Conservation (phyloP, 2,113 vertebrate genomes). For the Elgaria multicarinata region DNA sequence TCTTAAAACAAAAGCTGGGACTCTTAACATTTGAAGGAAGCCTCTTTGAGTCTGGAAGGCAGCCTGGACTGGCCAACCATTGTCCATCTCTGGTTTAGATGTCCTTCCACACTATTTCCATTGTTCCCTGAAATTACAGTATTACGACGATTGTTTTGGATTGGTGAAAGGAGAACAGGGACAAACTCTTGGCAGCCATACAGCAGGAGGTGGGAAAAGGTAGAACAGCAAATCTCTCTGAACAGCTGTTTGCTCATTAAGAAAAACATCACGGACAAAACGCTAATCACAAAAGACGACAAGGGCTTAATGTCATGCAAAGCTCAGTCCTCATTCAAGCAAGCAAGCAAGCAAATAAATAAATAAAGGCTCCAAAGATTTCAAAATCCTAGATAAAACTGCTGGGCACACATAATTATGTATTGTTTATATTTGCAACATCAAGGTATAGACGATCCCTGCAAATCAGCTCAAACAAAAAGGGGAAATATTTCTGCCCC, state of each 20-base stretch:
- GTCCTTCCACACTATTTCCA: conserved; percentile 21
- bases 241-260: conserved; percentile 76
- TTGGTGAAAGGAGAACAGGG: conserved; percentile 58
- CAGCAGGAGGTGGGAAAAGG: conserved; percentile 70
- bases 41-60: background rate
- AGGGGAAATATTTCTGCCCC: background rate
- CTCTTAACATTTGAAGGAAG: background rate
- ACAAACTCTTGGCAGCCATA: conserved; percentile 61
- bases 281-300: conserved; percentile 73
- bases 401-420: background rate
- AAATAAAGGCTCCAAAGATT: conserved; percentile 47
- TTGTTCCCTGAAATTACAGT: conserved; percentile 63
- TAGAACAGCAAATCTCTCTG: conserved; percentile 71
- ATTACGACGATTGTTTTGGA: conserved; percentile 62
- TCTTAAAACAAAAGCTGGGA: background rate
- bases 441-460: background rate
- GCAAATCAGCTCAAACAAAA: background rate
- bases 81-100: background rate
- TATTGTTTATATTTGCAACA: background rate
- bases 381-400: conserved; percentile 28
- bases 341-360: conserved; percentile 25
- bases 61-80: background rate
- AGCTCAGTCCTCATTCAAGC: conserved; percentile 38
- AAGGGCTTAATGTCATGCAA: conserved; percentile 53
- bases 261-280: conserved; percentile 69